phyloP scores from a whole-genome alignment of 2,113 vertebrate species.

The Sapajus apella region DNA sequence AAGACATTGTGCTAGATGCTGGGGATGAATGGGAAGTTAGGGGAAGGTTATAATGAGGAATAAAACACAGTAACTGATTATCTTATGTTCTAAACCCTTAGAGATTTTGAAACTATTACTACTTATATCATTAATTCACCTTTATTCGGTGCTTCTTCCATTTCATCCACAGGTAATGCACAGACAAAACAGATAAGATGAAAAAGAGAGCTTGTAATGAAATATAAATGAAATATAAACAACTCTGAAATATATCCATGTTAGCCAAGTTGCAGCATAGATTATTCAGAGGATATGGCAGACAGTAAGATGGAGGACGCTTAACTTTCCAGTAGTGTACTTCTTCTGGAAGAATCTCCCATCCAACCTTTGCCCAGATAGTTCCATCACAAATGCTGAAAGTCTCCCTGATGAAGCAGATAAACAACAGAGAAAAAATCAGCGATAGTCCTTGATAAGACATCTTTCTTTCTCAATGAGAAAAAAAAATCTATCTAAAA shows the following conservation, averaged over 20 bases:
- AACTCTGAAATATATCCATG: constrained; percentile 25
- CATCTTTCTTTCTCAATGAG: constrained; percentile 64
- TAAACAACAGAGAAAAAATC: constrained; percentile 55
- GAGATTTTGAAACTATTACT: constrained; percentile 2
- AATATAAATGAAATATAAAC: constrained; percentile 39
- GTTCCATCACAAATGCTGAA: constrained; percentile 68
- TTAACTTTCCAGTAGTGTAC: constrained; percentile 47
- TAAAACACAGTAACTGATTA: background rate
- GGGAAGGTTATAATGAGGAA: background rate
- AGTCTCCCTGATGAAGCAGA: constrained; percentile 57
- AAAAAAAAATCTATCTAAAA: background rate
- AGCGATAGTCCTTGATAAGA: background rate
- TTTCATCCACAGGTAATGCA: constrained; percentile 73
- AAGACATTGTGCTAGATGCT: background rate
- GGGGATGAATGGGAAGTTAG: background rate
- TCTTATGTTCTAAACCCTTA: background rate
- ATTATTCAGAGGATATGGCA: constrained; percentile 70
- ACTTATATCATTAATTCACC: constrained; percentile 60
- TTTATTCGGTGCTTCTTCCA: constrained; percentile 71
- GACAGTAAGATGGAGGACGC: background rate
- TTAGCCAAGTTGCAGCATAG: constrained; percentile 56
- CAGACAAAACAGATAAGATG: constrained; percentile 66
- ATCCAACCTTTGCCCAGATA: constrained; percentile 76
- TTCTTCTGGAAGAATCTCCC: constrained; percentile 80
- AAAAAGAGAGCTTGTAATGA: constrained; percentile 53